phyloP scores from a whole-genome alignment of 2,888 invertebrate genomes.

The Mimas tiliae region DNA sequence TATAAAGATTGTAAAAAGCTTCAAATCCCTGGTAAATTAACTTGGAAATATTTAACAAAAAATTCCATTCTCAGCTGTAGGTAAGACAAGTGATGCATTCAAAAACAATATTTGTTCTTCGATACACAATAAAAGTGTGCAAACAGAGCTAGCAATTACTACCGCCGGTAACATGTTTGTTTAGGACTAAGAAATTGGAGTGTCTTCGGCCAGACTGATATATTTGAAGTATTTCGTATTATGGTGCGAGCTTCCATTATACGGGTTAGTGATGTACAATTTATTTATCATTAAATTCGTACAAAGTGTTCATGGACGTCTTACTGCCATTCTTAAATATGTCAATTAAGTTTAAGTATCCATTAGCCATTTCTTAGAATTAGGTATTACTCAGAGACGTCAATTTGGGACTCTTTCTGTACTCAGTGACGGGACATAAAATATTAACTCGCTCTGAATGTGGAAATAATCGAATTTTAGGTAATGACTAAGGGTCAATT shows the following conservation, averaged over 20 bases:
- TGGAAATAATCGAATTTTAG: too few relatives aligned
- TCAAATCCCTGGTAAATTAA: conserved; percentile 76
- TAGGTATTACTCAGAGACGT: too few relatives aligned
- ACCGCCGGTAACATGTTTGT: conserved; percentile 79
- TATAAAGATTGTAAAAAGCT: conserved; percentile 39
- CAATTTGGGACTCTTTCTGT: too few relatives aligned
- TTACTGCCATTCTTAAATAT: too few relatives aligned
- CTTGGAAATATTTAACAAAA: conserved; percentile 62
- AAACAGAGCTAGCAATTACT: conserved; percentile 82
- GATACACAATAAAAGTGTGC: conserved; percentile 83
- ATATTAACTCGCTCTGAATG: too few relatives aligned
- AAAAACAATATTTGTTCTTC: conserved; percentile 80
- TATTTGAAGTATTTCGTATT: conserved; percentile 70
- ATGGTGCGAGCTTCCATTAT: conserved; percentile 26
- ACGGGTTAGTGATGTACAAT: not conserved
- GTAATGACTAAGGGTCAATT: too few relatives aligned
- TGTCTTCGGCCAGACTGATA: conserved; percentile 79
- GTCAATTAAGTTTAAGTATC: too few relatives aligned
- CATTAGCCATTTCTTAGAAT: too few relatives aligned
- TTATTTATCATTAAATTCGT: not conserved
- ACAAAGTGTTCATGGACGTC: not conserved
- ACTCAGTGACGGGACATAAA: too few relatives aligned
- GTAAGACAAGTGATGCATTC: conserved; percentile 78
- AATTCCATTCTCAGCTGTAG: conserved; percentile 71
- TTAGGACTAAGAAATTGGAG: conserved; percentile 83